Conservation (phyloP, 2,797 vertebrate species). For the Phoxinus dragarum region DNA sequence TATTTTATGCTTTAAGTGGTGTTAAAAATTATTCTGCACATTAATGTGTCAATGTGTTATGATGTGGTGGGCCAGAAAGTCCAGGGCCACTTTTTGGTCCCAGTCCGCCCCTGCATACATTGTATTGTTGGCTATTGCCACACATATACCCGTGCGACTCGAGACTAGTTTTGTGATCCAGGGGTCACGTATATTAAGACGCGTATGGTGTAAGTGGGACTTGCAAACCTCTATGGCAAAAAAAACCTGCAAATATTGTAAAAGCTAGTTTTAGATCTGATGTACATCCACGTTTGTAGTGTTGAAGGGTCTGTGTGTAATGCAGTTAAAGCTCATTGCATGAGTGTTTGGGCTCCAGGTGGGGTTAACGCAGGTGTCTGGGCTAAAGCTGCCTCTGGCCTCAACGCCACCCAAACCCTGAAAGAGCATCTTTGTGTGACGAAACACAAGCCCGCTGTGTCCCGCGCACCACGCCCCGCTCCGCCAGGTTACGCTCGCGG, state of each 20-base stretch:
- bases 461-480: constrained; percentile 39
- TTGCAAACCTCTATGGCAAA: neutral
- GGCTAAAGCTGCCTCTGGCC: constrained; percentile 39
- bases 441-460: constrained; percentile 50
- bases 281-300: neutral
- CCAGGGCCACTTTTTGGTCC: no score
- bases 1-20: no score
- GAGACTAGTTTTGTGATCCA: no score
- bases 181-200: neutral
- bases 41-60: no score
- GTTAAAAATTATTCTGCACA: no score
- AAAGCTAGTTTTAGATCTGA: neutral
- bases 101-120: no score
- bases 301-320: neutral
- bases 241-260: neutral
- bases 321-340: neutral
- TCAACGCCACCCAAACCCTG: constrained; percentile 52
- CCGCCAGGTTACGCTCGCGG: constrained; percentile 31
- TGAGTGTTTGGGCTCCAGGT: constrained; percentile 31
- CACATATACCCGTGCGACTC: no score
- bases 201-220: neutral
- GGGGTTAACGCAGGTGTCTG: constrained; percentile 52
- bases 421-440: constrained; percentile 63
- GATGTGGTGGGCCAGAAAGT: no score
- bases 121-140: no score